These are phyloP conservation scores for Acrobasis suavella DNA, from an alignment of 2,888 invertebrate genomes.

Conservation along the genomic window DNA sequence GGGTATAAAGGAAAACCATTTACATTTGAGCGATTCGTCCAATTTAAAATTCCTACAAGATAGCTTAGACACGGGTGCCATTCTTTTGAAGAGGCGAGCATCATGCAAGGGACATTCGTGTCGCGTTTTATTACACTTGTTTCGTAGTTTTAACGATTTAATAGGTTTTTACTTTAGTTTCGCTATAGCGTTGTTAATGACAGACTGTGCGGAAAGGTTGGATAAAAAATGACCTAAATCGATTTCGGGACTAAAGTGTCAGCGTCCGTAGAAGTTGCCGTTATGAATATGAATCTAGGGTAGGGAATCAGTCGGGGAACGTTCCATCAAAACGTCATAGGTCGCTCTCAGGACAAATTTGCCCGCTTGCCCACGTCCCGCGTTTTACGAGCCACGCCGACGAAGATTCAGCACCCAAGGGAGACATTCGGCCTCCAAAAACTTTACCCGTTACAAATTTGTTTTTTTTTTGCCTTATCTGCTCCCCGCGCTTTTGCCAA, in stretches of 20 bases:
- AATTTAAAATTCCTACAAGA: slow-evolving; percentile 84
- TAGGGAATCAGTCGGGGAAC: slow-evolving; percentile 75
- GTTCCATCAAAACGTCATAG: slow-evolving; percentile 83
- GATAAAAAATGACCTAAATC: slow-evolving; percentile 36
- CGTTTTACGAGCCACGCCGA: slow-evolving; percentile 80
- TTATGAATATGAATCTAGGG: slow-evolving; percentile 80
- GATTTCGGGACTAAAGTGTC: slow-evolving; percentile 59
- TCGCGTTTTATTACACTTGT: slow-evolving; percentile 47
- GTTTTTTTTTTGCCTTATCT: slow-evolving; percentile 82
- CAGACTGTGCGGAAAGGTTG: slow-evolving; percentile 28
- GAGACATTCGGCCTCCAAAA: slow-evolving; percentile 82
- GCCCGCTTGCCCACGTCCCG: slow-evolving; percentile 81
- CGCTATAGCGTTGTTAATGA: slow-evolving; percentile 25
- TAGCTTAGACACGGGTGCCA: slow-evolving; percentile 81
- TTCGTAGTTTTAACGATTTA: slow-evolving; percentile 35
- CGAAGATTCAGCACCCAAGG: slow-evolving; percentile 82
- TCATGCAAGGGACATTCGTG: slow-evolving; percentile 68
- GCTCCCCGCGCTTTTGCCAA: slow-evolving; percentile 80
- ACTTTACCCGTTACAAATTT: slow-evolving; percentile 83
- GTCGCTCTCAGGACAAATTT: slow-evolving; percentile 81
- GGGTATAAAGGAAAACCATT: slow-evolving; percentile 84
- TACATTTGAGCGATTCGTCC: slow-evolving; percentile 84
- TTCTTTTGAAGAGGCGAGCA: slow-evolving; percentile 79
- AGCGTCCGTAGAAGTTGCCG: slow-evolving; percentile 62
- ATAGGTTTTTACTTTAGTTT: slow-evolving; percentile 30